Evolutionary conservation across 2,888 invertebrate species (phyloP).

Genomic region (Lordiphosa fenestrarum): DNA sequence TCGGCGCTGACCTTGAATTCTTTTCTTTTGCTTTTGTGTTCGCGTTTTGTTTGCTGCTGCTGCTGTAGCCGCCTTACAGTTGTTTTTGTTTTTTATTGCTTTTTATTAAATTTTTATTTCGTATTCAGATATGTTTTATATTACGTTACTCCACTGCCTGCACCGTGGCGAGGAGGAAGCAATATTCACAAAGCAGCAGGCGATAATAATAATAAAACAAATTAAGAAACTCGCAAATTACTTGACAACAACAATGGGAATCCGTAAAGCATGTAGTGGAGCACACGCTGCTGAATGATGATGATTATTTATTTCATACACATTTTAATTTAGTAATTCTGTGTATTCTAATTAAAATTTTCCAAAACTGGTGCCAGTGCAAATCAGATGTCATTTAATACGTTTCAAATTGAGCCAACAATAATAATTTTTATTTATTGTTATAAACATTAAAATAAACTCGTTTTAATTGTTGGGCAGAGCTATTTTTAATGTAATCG

Average conservation of each 20-base stretch:
- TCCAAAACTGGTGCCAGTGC: conserved; percentile 23
- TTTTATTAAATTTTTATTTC: conserved; percentile 57
- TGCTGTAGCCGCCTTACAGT: background rate
- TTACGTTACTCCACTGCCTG: conserved; percentile 51
- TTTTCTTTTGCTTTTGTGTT: conserved; percentile 62
- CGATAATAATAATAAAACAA: conserved; percentile 44
- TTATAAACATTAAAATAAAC: too few relatives aligned
- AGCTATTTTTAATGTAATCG: too few relatives aligned
- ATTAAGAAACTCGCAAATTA: conserved; percentile 35
- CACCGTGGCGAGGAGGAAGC: conserved; percentile 63
- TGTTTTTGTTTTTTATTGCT: conserved; percentile 51
- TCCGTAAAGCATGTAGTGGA: background rate
- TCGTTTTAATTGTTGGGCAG: too few relatives aligned
- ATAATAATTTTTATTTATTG: conserved; percentile 45
- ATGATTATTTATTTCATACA: conserved; percentile 50
- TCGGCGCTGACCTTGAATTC: conserved; percentile 73
- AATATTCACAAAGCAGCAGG: conserved; percentile 43
- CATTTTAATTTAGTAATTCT: conserved; percentile 41
- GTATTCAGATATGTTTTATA: conserved; percentile 37
- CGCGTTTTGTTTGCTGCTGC: conserved; percentile 26
- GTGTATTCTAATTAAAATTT: conserved; percentile 30
- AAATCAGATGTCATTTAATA: conserved; percentile 58
- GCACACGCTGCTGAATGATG: conserved; percentile 24
- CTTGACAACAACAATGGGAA: conserved; percentile 28
- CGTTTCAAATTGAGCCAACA: conserved; percentile 31